Evolutionary conservation across 2,113 vertebrate species (phyloP).

Genomic region (Nothobranchius kuhntae): DNA sequence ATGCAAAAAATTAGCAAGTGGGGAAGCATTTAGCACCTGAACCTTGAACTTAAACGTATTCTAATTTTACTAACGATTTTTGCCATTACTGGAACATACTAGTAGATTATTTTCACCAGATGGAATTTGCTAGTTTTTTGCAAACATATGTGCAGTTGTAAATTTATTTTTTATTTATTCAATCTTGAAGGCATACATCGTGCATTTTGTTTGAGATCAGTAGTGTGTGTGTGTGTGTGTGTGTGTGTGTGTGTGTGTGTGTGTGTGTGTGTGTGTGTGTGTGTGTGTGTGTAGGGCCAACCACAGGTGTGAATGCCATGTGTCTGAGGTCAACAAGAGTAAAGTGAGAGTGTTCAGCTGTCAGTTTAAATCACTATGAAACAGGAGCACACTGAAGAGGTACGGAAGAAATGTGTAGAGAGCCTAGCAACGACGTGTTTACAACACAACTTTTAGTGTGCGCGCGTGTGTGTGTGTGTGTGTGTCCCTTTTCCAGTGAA

Average conservation of each 20-base stretch:
- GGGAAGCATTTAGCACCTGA: too few relatives aligned
- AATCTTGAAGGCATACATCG: too few relatives aligned
- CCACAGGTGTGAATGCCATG: slow-evolving; percentile 80
- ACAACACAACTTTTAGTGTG: slow-evolving; percentile 30
- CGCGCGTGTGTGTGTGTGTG: slow-evolving; percentile 9
- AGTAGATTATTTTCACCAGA: background rate
- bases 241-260: slow-evolving; percentile 24
- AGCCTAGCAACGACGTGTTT: slow-evolving; percentile 57
- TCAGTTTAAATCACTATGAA: slow-evolving; percentile 70
- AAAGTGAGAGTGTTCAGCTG: slow-evolving; percentile 83
- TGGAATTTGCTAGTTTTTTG: background rate
- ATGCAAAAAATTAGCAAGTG: background rate
- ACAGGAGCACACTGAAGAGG: slow-evolving; percentile 54
- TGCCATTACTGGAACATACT: too few relatives aligned
- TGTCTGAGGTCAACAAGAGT: slow-evolving; percentile 76
- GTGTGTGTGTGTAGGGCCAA: slow-evolving; percentile 36
- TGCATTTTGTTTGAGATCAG: too few relatives aligned
- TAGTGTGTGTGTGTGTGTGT: background rate
- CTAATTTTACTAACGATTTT: too few relatives aligned
- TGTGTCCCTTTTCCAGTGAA: background rate
- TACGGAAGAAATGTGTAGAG: slow-evolving; percentile 50
- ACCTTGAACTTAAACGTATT: too few relatives aligned
- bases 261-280: slow-evolving; percentile 7
- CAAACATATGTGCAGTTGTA: too few relatives aligned
- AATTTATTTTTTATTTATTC: background rate